Evolutionary conservation across 1,140 invertebrate genomes (phyloP).

Genomic region (Trichonephila clavata): DNA sequence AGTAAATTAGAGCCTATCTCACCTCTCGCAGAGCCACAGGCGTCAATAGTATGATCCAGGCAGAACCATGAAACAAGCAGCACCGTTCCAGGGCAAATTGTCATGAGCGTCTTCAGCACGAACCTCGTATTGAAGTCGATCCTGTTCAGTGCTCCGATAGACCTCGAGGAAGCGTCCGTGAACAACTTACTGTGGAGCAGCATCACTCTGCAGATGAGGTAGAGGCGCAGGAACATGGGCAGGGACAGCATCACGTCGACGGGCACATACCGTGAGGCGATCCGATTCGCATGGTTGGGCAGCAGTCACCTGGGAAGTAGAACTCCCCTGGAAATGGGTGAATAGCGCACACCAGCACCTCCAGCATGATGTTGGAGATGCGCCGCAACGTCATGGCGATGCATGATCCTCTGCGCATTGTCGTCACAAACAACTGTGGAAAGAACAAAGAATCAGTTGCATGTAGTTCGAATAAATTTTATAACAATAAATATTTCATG

Average conservation of each 20-base stretch:
- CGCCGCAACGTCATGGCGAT: conserved; percentile 99
- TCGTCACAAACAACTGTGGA: conserved; percentile 98
- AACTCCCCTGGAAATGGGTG: conserved; percentile 97
- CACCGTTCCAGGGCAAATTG: conserved; percentile 99
- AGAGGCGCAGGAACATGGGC: conserved; percentile 99
- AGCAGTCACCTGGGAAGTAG: conserved; percentile 96
- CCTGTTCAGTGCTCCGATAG: conserved; percentile 96
- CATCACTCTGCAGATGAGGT: conserved; percentile 99
- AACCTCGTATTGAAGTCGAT: conserved; percentile 99
- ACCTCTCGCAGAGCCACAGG: conserved; percentile 99
- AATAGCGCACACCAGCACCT: conserved; percentile 96
- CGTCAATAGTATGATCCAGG: conserved; percentile 99
- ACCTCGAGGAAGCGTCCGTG: conserved; percentile 93
- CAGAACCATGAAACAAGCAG: conserved; percentile 98
- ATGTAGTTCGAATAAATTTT: too few relatives aligned
- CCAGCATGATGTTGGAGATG: conserved; percentile 94
- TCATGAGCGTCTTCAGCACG: conserved; percentile 99
- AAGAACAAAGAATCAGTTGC: conserved; percentile 17
- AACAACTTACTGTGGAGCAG: conserved; percentile 99
- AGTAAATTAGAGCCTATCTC: conserved; percentile 78
- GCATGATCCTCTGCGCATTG: conserved; percentile 99
- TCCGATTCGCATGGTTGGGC: conserved; percentile 91
- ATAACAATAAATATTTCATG: too few relatives aligned
- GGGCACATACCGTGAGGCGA: conserved; percentile 86
- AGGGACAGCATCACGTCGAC: conserved; percentile 98